These are phyloP conservation scores for Sebastes steindachneri DNA, from an alignment of 2,797 vertebrate species.

Conservation along the genomic window DNA sequence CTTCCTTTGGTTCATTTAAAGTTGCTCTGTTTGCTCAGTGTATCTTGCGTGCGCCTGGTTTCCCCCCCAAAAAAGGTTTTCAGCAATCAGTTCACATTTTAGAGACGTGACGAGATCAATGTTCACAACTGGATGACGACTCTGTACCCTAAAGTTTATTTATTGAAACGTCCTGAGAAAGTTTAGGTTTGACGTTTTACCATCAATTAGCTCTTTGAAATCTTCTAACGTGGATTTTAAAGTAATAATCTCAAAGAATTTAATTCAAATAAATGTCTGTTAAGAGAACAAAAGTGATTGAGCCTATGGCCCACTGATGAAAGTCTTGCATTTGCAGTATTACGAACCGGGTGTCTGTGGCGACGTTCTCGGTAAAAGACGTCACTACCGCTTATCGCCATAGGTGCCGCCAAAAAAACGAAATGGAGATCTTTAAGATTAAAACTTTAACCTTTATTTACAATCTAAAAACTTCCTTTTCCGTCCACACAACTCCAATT, in stretches of 20 bases:
- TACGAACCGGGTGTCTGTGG: no score
- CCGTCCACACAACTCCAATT: background rate
- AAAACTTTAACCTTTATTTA: background rate
- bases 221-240: background rate
- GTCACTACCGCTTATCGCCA: no score
- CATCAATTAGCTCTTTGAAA: background rate
- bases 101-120: background rate
- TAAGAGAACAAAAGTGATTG: no score
- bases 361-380: no score
- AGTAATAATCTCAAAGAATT: no score
- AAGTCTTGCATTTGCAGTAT: no score
- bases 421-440: no score
- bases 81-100: background rate
- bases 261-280: no score
- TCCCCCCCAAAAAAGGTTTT: background rate
- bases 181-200: background rate
- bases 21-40: constrained; percentile 41
- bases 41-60: constrained; percentile 31
- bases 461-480: background rate
- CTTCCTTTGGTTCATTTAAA: constrained; percentile 19
- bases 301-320: no score
- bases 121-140: no score
- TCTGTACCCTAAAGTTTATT: background rate
- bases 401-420: rapidly evolving
- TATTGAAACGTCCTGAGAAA: background rate